phyloP scores from a whole-genome alignment of 2,113 vertebrate species.

The Fregetta grallaria region DNA sequence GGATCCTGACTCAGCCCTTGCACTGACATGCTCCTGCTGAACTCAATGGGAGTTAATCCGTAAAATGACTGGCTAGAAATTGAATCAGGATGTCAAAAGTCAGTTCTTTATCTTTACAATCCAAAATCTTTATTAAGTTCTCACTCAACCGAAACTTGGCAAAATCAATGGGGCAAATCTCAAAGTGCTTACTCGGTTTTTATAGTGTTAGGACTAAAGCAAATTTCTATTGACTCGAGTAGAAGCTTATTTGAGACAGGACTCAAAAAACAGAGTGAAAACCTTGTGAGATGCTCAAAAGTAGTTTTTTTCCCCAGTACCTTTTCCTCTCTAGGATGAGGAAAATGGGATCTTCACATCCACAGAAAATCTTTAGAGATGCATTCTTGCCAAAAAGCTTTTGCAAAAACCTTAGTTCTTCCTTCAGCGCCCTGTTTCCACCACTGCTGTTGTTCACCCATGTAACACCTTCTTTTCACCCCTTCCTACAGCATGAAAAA shows the following conservation, averaged over 20 bases:
- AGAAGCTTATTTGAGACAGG: neutral
- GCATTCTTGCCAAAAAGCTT: neutral
- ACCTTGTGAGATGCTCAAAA: neutral
- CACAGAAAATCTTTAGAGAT: neutral
- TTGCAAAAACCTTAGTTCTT: neutral
- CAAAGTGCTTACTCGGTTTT: conserved; percentile 17
- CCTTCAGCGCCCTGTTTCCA: neutral
- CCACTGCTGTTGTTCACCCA: neutral
- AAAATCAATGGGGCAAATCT: conserved; percentile 59
- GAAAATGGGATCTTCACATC: neutral
- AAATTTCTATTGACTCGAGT: conserved; percentile 15
- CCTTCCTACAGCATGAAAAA: conserved; percentile 21
- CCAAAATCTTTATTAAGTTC: conserved; percentile 62
- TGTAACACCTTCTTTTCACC: neutral
- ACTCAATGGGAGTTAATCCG: conserved; percentile 22
- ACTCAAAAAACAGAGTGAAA: neutral
- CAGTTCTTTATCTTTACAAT: conserved; percentile 51
- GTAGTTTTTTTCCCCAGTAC: neutral
- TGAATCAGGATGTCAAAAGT: conserved; percentile 53
- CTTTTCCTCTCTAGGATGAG: neutral
- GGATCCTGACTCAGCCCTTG: conserved; percentile 13
- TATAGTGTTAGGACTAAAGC: neutral
- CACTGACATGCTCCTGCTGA: neutral
- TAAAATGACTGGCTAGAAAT: conserved; percentile 37
- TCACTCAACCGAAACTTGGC: conserved; percentile 51